Evolutionary conservation across 2,888 invertebrate genomes (phyloP).

Genomic region (Eupeodes luniger): DNA sequence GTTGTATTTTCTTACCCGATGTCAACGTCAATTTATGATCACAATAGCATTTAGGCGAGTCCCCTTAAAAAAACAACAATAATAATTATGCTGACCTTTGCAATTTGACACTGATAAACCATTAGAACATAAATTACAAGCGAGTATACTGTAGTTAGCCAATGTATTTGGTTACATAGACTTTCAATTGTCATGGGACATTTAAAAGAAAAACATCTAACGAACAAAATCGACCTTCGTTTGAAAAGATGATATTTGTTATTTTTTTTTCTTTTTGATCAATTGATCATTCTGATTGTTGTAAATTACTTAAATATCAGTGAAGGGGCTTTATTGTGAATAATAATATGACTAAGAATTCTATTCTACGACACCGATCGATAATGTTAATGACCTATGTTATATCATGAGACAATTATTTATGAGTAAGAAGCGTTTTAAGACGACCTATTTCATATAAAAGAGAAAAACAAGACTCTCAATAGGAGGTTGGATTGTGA

Average conservation of each 20-base stretch:
- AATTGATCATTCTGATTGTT: slow-evolving; percentile 20
- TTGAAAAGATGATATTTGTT: slow-evolving; percentile 22
- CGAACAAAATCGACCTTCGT: slow-evolving; percentile 12
- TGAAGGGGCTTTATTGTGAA: background rate
- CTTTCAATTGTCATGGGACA: slow-evolving; percentile 17
- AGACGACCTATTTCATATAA: slow-evolving; percentile 1
- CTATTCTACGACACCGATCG: background rate
- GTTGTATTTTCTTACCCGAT: background rate
- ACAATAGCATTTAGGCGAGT: background rate
- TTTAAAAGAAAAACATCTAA: background rate
- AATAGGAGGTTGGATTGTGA: background rate
- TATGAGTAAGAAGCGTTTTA: slow-evolving; percentile 10
- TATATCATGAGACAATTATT: slow-evolving; percentile 13
- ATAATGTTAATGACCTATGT: slow-evolving; percentile 18
- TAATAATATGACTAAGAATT: background rate
- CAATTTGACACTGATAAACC: slow-evolving; percentile 24
- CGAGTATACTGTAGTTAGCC: background rate
- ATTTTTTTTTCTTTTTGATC: background rate
- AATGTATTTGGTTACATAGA: background rate
- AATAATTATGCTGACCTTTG: slow-evolving; percentile 18
- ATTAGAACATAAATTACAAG: slow-evolving; percentile 11
- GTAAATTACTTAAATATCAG: slow-evolving; percentile 8
- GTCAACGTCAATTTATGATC: slow-evolving; percentile 14
- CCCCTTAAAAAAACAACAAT: slow-evolving; percentile 5
- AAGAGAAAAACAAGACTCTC: background rate